Percentiles rank a stretch among this genome's conserved stretches.
phyloP scores from a whole-genome alignment of 2,888 invertebrate genomes.

The Trissolcus brochymenae region DNA sequence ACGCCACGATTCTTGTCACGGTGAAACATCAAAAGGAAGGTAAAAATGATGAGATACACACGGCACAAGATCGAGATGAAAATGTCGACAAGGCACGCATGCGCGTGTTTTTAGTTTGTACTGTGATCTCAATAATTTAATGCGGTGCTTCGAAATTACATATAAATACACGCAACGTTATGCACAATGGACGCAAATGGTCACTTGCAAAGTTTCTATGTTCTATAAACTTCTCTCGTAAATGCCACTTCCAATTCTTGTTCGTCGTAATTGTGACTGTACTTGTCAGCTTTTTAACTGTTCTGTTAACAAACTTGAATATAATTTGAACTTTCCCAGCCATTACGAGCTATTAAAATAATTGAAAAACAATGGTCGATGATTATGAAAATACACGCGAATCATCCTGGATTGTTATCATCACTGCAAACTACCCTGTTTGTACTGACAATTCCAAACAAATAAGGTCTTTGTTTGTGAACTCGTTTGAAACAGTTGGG shows the following conservation, averaged over 20 bases:
- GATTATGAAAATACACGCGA: conserved; percentile 4
- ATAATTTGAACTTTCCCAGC: conserved; percentile 27
- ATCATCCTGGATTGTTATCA: conserved; percentile 8
- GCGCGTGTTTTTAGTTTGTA: conserved; percentile 20
- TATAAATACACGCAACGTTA: conserved; percentile 39
- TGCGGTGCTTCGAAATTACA: not conserved
- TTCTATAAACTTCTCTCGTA: conserved; percentile 52
- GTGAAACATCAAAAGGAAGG: conserved; percentile 19
- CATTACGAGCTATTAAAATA: conserved; percentile 27
- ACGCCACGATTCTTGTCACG: conserved; percentile 15
- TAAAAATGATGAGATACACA: conserved; percentile 12
- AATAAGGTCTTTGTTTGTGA: too few species aligned
- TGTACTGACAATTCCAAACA: too few species aligned
- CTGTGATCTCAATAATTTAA: not conserved
- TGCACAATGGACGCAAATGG: conserved; percentile 51
- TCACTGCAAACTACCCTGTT: not conserved
- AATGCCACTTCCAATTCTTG: conserved; percentile 55
- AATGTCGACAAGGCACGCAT: too few species aligned
- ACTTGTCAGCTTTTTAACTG: conserved; percentile 47
- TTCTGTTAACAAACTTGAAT: conserved; percentile 44
- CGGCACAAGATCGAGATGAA: not conserved
- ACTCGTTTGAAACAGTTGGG: too few species aligned
- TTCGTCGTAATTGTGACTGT: conserved; percentile 43
- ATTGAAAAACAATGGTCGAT: conserved; percentile 30
- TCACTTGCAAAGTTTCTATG: conserved; percentile 48